Percentiles rank a stretch among this genome's conserved stretches.
These are phyloP conservation scores for Ciconia maguari DNA, from an alignment of 2,113 vertebrate species.

Conservation along the genomic window DNA sequence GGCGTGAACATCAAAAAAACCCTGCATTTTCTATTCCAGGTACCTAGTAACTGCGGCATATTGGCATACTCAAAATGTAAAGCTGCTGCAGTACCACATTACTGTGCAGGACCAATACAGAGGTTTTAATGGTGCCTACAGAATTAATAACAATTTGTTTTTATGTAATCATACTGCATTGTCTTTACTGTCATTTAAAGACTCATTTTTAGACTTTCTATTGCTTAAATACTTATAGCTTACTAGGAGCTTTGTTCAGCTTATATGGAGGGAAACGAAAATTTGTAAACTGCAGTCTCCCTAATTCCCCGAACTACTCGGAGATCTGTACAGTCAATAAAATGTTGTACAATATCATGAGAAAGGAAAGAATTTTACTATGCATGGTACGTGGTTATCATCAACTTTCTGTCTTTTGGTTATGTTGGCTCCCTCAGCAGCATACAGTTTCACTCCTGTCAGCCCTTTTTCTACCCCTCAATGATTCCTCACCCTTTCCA, in stretches of 20 bases:
- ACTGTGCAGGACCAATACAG: background rate
- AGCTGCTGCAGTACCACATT: background rate
- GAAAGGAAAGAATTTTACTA: background rate
- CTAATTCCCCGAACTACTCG: slow-evolving; percentile 46
- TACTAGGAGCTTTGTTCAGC: slow-evolving; percentile 31
- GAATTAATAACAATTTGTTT: slow-evolving; percentile 27
- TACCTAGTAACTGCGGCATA: background rate
- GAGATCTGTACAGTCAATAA: slow-evolving; percentile 42
- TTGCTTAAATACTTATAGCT: slow-evolving; percentile 23
- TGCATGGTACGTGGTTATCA: background rate
- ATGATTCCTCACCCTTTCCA: background rate
- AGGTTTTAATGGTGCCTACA: background rate
- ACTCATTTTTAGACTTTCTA: background rate
- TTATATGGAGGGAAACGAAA: slow-evolving; percentile 28
- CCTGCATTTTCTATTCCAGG: background rate
- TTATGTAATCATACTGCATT: background rate
- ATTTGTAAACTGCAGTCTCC: slow-evolving; percentile 29
- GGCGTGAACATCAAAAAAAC: background rate
- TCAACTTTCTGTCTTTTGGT: background rate
- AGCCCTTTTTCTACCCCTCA: background rate
- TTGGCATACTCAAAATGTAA: background rate
- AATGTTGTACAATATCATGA: background rate
- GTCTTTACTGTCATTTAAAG: slow-evolving; percentile 35
- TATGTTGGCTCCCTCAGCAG: background rate
- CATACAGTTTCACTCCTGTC: background rate